A percentile compares a stretch with the other conserved stretches of the same genome.
These are phyloP conservation scores for Nematostella vectensis DNA, from an alignment of 92 coral and sea anemone genomes.

Conservation along the genomic window DNA sequence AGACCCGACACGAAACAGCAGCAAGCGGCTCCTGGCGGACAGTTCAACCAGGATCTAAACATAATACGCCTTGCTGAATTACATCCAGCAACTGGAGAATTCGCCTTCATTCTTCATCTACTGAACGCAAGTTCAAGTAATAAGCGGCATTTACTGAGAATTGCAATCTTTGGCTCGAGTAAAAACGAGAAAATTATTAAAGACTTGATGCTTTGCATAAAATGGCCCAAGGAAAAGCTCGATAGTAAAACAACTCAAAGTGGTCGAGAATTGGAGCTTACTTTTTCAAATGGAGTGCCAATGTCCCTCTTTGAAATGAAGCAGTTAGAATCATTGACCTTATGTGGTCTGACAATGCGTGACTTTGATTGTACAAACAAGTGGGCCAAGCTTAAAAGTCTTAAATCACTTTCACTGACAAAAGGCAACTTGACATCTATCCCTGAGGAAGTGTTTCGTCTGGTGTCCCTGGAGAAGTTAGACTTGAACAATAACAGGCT, in stretches of 20 bases:
- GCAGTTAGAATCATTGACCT: slow-evolving; percentile 9
- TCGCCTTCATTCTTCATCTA: slow-evolving; percentile 33
- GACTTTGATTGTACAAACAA: slow-evolving; percentile 8
- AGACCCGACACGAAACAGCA: background rate
- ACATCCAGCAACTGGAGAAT: slow-evolving; percentile 23
- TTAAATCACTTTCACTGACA: slow-evolving; percentile 25
- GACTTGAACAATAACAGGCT: slow-evolving; percentile 30
- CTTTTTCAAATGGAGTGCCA: slow-evolving; percentile 27
- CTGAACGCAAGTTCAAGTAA: slow-evolving; percentile 30
- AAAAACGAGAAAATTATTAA: slow-evolving; percentile 32
- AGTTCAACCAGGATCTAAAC: no score
- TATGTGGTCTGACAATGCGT: slow-evolving; percentile 24
- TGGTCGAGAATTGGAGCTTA: slow-evolving; percentile 28
- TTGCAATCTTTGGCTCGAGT: slow-evolving; percentile 30
- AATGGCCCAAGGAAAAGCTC: slow-evolving; percentile 47
- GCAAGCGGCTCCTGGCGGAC: background rate
- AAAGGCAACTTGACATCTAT: slow-evolving; percentile 22
- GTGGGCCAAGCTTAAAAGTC: slow-evolving; percentile 16
- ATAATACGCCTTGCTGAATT: slow-evolving; percentile 3
- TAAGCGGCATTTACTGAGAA: slow-evolving; percentile 18
- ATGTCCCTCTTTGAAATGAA: slow-evolving; percentile 35
- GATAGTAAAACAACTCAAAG: slow-evolving; percentile 4
- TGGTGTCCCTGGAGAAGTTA: slow-evolving; percentile 22
- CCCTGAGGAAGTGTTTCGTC: slow-evolving; percentile 23
- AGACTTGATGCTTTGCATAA: slow-evolving; percentile 13